Base-by-base conservation (phyloP, 1,140 invertebrate species). In the Pseudomyrmex flavicornis region DNA sequence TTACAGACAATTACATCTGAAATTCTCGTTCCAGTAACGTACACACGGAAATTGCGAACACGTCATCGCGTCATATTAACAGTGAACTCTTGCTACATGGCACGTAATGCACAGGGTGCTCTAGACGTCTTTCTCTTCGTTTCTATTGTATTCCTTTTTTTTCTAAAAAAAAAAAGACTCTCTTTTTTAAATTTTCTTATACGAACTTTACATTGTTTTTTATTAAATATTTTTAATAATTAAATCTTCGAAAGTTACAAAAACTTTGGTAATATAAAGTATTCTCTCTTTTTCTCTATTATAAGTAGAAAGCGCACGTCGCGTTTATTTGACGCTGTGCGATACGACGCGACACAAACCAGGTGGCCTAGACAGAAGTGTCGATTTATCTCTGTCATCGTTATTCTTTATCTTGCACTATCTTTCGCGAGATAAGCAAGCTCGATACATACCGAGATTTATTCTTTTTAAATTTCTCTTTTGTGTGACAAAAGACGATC, bases 371-470 rank as follows among this genome's bases (percentile, higher is more conserved):
- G 83, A 82, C 83, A 82, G 69, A 87, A 75, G 68, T 73, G 83
- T 87, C 85, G 65, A 85, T 82, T 80, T 69, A 54, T 66, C 82
- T 85, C 69, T 20, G 35, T 35, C 66, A 72, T 74, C 79, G 61
- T 65, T 82, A 63, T 85, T 79, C 61, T 83, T 62, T 86, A 84
- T 84, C 68, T 84, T 35, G 58, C 59, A 46, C 12, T 58, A 75
- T 13, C 48, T 10, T 35, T 35, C 10, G 22, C 46, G n/a, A 69
- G 84, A 85, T 85, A 85, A 74, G 70, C 44, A 44, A 15, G 52
- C 50, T 85, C 70, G 69, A 83, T 75, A 75, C 35, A 59, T 73
- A 35, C 15, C 54, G 54, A 83, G 22, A 50, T 80, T 72, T 80
- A 84, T 54, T n/a, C 61, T 15, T 75, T 7, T n/a, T 50, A 62